Conservation (phyloP, 2,797 vertebrate genomes). For the Cossypha niveicapilla region DNA sequence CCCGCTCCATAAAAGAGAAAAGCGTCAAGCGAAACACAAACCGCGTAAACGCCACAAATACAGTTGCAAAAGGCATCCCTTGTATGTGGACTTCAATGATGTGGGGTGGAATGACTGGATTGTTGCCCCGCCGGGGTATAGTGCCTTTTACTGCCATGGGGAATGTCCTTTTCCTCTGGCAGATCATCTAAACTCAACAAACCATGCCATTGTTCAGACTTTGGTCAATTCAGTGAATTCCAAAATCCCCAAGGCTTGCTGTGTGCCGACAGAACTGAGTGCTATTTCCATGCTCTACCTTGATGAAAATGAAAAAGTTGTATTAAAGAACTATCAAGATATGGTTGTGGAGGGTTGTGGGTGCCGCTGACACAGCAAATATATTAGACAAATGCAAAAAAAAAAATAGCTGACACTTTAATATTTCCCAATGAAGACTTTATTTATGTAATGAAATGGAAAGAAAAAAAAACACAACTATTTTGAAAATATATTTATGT, state of each 20-base stretch:
- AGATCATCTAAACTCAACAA: slow-evolving; percentile 98
- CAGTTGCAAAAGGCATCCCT: slow-evolving; percentile 91
- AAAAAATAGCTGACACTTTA: slow-evolving; percentile 84
- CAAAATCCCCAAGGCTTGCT: slow-evolving; percentile 96
- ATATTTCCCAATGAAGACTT: slow-evolving; percentile 97
- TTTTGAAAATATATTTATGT: slow-evolving; percentile 99
- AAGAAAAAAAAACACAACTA: slow-evolving; percentile 86
- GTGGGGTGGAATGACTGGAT: slow-evolving; percentile 99
- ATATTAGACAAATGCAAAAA: slow-evolving; percentile 48
- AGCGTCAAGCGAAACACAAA: slow-evolving; percentile 88
- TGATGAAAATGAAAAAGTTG: slow-evolving; percentile 97
- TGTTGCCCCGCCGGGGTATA: slow-evolving; percentile 95
- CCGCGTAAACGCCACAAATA: slow-evolving; percentile 89
- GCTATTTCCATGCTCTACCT: slow-evolving; percentile 98
- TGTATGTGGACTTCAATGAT: slow-evolving; percentile 98
- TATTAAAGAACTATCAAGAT: slow-evolving; percentile 99
- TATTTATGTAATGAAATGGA: slow-evolving; percentile 96
- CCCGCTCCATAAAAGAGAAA: slow-evolving; percentile 90
- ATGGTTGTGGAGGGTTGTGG: slow-evolving; percentile 99
- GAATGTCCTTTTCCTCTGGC: slow-evolving; percentile 97
- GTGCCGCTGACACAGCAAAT: slow-evolving; percentile 86
- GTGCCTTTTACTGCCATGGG: slow-evolving; percentile 97
- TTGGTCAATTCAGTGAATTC: slow-evolving; percentile 98
- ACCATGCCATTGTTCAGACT: slow-evolving; percentile 98
- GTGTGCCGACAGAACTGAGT: slow-evolving; percentile 96